Evolutionary conservation across 2,113 vertebrate species (phyloP).

Genomic region (Lycaon pictus): DNA sequence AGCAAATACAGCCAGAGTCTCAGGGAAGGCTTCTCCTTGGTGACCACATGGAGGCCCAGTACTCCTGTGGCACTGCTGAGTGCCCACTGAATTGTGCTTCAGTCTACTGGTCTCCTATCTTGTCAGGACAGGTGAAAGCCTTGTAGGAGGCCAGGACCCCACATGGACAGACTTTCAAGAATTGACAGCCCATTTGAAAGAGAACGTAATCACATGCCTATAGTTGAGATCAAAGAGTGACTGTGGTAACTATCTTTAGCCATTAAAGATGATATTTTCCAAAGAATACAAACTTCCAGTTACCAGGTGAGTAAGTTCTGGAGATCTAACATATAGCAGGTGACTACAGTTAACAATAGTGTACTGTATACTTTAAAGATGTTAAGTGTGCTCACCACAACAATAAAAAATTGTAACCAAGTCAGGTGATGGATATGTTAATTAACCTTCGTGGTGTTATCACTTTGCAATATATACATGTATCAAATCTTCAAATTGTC

Average conservation of each 20-base stretch:
- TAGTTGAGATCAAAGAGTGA: not conserved
- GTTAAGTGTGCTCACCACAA: not conserved
- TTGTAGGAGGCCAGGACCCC: not conserved
- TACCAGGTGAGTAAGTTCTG: not conserved
- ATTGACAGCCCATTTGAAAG: not conserved
- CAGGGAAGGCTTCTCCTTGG: not conserved
- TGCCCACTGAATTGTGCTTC: not conserved
- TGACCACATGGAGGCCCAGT: fast-evolving
- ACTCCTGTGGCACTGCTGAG: too few species aligned
- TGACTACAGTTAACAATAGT: not conserved
- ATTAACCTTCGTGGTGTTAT: not conserved
- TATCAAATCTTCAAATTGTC: not conserved
- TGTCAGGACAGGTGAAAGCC: not conserved
- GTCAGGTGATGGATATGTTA: not conserved
- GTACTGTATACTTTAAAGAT: not conserved
- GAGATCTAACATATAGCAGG: not conserved
- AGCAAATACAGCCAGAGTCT: not conserved
- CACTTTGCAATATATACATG: not conserved
- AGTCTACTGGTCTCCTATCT: not conserved
- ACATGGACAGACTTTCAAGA: not conserved
- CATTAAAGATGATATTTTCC: not conserved
- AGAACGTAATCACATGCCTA: not conserved
- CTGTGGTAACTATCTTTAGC: not conserved
- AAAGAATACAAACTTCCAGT: not conserved
- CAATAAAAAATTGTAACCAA: not conserved